Conservation (phyloP, 2,797 vertebrate genomes). For the Astyanax mexicanus region DNA sequence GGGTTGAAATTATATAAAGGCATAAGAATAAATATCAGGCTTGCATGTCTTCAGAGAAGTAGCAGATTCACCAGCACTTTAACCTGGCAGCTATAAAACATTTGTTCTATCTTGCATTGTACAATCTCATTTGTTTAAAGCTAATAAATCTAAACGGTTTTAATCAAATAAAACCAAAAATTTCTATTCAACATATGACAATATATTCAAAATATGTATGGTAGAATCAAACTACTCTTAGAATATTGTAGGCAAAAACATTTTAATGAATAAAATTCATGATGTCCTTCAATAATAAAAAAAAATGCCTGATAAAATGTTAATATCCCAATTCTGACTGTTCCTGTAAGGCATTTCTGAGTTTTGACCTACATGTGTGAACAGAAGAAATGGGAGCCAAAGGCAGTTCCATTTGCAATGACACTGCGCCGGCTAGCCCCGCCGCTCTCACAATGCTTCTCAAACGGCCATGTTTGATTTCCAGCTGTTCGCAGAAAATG, state of each 20-base stretch:
- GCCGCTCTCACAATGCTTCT: constrained; percentile 67
- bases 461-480: constrained; percentile 87
- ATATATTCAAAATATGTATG: too few species aligned
- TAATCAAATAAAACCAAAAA: too few species aligned
- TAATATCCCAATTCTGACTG: constrained; percentile 17
- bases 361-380: constrained; percentile 82
- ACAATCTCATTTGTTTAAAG: neutral
- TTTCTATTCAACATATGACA: too few species aligned
- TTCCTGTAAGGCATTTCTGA: constrained; percentile 63
- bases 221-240: too few species aligned
- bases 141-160: too few species aligned
- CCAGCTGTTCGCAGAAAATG: constrained; percentile 81
- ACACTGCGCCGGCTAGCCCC: constrained; percentile 79
- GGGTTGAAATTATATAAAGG: neutral
- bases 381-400: constrained; percentile 82
- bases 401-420: constrained; percentile 83
- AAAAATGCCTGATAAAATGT: neutral
- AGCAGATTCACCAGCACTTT: neutral
- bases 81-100: too few species aligned
- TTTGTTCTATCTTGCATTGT: neutral
- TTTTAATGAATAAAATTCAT: neutral
- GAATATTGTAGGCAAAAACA: too few species aligned
- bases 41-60: constrained; percentile 6
- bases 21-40: neutral
- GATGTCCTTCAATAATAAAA: neutral